phyloP scores from a whole-genome alignment of 2,888 invertebrate genomes.

The Nezara viridula region DNA sequence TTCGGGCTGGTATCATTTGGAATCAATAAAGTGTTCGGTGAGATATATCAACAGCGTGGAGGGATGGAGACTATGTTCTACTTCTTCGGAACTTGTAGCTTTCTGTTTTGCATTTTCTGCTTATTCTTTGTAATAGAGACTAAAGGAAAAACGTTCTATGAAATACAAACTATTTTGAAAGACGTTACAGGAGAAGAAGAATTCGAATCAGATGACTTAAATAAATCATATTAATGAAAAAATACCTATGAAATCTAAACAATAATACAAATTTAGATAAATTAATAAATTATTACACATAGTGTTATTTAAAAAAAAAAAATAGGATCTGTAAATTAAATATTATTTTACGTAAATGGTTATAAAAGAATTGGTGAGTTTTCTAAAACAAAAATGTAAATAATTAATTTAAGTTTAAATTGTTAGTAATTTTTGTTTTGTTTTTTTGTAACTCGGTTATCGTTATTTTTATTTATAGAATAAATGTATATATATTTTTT shows the following conservation, averaged over 20 bases:
- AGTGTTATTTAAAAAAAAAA: no score
- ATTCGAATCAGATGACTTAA: background rate
- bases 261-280: background rate
- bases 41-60: constrained; percentile 58
- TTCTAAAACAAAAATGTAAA: no score
- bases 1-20: constrained; percentile 63
- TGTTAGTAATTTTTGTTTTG: no score
- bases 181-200: background rate
- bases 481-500: no score
- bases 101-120: constrained; percentile 61
- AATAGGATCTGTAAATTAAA: no score
- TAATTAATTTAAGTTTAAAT: no score
- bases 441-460: no score
- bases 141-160: constrained; percentile 64
- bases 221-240: background rate
- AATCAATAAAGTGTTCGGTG: constrained; percentile 62
- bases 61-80: constrained; percentile 62
- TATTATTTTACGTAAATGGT: no score
- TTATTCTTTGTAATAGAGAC: constrained; percentile 64
- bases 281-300: no score
- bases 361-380: no score
- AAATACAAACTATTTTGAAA: constrained; percentile 63
- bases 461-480: no score
- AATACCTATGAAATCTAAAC: background rate
- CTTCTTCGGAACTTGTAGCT: constrained; percentile 61